A percentile compares a stretch with the other conserved stretches of the same genome.
These are phyloP conservation scores for Leptinotarsa undecemlineata DNA, from an alignment of 1,140 invertebrate genomes.

Conservation along the genomic window DNA sequence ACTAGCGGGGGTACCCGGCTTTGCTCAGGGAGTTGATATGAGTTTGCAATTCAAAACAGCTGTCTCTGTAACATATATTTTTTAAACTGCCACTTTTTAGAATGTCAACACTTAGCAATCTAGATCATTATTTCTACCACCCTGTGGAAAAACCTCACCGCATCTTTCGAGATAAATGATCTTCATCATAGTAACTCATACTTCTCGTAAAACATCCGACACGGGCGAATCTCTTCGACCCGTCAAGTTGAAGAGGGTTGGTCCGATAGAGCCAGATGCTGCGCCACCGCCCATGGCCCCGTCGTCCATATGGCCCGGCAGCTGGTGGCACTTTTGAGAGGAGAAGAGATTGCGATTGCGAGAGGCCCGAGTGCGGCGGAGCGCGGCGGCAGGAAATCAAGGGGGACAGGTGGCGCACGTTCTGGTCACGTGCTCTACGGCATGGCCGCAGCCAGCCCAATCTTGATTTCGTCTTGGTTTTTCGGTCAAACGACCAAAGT, in stretches of 20 bases:
- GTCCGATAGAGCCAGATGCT: neutral
- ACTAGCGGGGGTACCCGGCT: no score
- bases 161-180: neutral
- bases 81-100: no score
- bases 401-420: conserved; percentile 22
- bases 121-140: no score
- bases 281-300: conserved; percentile 3
- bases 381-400: conserved; percentile 1
- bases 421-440: conserved; percentile 14
- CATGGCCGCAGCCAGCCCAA: neutral
- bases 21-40: no score
- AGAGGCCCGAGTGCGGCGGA: neutral
- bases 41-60: no score
- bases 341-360: neutral
- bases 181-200: no score
- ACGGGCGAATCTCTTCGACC: neutral
- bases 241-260: conserved; percentile 13
- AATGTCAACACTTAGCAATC: no score
- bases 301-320: conserved; percentile 25
- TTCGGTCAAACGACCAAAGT: neutral
- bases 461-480: conserved; percentile 5
- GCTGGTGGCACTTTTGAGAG: conserved; percentile 11
- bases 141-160: neutral
- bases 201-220: neutral
- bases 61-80: no score